Conservation (phyloP, 2,888 invertebrate genomes). For the Eristalis pertinax region DNA sequence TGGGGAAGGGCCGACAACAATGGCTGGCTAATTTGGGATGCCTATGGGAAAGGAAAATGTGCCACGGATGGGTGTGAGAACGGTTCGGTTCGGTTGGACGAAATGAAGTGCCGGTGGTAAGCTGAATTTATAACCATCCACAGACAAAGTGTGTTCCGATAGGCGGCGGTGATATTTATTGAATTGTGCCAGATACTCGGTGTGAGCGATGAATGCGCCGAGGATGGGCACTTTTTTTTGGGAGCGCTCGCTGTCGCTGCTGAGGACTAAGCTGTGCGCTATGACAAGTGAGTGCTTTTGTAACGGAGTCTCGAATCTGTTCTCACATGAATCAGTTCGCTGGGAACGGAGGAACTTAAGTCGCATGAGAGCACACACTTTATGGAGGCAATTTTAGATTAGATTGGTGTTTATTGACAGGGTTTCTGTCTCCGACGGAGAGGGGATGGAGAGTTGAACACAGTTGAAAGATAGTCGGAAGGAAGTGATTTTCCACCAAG, state of each 20-base stretch:
- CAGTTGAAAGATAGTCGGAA: too few relatives aligned
- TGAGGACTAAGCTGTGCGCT: background rate
- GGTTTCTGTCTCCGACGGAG: too few relatives aligned
- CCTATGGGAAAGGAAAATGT: constrained; percentile 48
- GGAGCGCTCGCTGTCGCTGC: background rate
- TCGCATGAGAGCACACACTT: too few relatives aligned
- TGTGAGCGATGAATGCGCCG: background rate
- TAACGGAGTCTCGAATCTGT: too few relatives aligned
- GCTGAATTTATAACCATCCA: constrained; percentile 20
- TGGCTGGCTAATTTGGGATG: constrained; percentile 58
- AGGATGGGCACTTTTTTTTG: background rate
- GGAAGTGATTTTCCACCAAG: too few relatives aligned
- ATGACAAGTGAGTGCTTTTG: background rate
- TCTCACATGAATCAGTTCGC: too few relatives aligned
- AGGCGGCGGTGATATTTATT: constrained; percentile 37
- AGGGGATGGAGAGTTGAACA: too few relatives aligned
- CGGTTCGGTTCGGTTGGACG: background rate
- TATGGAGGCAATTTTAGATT: too few relatives aligned
- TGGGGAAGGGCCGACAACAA: constrained; percentile 43
- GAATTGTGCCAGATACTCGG: constrained; percentile 3
- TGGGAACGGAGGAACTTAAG: too few relatives aligned
- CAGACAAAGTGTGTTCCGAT: constrained; percentile 13
- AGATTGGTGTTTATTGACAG: too few relatives aligned
- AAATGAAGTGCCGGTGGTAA: constrained; percentile 22
- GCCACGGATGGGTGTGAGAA: constrained; percentile 16